Percentiles rank a stretch among this genome's conserved stretches.
Conservation (phyloP, 2,113 vertebrate species). For the Sapajus apella region DNA sequence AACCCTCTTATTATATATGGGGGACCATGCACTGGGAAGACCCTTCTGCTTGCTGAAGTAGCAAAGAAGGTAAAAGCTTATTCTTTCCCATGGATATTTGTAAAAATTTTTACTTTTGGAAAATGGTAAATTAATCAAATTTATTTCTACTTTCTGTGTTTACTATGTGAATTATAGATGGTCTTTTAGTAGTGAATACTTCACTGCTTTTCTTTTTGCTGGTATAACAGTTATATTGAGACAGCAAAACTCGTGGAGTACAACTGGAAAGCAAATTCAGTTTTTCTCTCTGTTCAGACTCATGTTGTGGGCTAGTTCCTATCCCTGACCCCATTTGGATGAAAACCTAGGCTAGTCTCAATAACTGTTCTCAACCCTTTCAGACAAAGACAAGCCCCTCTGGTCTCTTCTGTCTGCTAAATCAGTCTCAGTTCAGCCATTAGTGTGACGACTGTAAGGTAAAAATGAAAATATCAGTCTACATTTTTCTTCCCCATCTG, state of each 20-base stretch:
- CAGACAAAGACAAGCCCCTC: not conserved
- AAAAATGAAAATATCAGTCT: not conserved
- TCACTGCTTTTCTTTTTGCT: not conserved
- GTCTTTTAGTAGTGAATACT: not conserved
- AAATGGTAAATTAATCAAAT: not conserved
- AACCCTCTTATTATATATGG: slow-evolving; percentile 94
- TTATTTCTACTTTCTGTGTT: slow-evolving; percentile 64
- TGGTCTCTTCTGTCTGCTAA: not conserved
- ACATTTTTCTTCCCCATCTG: not conserved
- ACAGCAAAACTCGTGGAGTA: not conserved
- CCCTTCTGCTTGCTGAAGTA: slow-evolving; percentile 94
- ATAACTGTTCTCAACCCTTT: not conserved
- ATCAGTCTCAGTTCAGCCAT: not conserved
- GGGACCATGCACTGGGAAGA: slow-evolving; percentile 98
- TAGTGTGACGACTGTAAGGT: not conserved
- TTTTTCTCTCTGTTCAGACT: not conserved
- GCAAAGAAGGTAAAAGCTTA: slow-evolving; percentile 92
- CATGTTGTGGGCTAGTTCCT: not conserved
- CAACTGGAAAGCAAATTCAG: not conserved
- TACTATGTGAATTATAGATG: not conserved
- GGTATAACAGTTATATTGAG: not conserved
- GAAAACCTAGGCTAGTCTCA: not conserved
- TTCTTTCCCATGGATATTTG: not conserved
- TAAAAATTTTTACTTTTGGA: not conserved
- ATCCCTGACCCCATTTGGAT: not conserved